Conservation (phyloP, 23 tunicate species). For the Ascidia mentula region DNA sequence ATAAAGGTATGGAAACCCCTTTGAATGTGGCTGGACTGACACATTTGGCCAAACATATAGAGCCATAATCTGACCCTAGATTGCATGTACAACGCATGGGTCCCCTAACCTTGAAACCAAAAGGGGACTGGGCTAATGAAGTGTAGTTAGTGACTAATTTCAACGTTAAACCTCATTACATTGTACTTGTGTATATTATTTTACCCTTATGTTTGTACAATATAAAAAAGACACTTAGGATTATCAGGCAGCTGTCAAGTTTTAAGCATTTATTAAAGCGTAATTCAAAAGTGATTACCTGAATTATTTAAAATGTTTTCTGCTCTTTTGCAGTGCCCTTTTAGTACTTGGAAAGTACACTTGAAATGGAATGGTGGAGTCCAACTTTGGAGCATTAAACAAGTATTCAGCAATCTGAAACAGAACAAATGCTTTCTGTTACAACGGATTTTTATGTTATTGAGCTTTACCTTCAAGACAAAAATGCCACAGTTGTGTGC, state of each 20-base stretch:
- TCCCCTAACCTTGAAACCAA: too few species aligned
- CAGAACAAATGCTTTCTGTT: background rate
- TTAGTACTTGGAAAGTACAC: background rate
- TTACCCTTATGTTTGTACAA: too few species aligned
- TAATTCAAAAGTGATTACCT: conserved; percentile 1
- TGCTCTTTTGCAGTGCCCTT: background rate
- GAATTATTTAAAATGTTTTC: conserved; percentile 2
- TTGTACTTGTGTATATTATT: too few species aligned
- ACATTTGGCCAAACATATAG: too few species aligned
- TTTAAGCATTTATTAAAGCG: too few species aligned
- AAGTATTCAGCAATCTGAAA: conserved; percentile 2
- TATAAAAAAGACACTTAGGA: too few species aligned
- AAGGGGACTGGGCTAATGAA: conserved; percentile 3
- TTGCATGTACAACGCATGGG: background rate
- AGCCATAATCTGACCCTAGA: too few species aligned
- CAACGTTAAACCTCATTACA: too few species aligned
- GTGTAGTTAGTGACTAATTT: background rate
- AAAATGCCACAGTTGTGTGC: conserved; percentile 13
- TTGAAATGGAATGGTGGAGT: background rate
- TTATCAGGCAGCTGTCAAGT: too few species aligned
- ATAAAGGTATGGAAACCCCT: background rate
- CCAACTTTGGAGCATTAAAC: background rate
- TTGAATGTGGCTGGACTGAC: conserved; percentile 2
- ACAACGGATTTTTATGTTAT: background rate
- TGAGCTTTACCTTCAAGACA: conserved; percentile 9